Conservation (phyloP, 1,140 invertebrate genomes). For the Rhyacophila brunnea region DNA sequence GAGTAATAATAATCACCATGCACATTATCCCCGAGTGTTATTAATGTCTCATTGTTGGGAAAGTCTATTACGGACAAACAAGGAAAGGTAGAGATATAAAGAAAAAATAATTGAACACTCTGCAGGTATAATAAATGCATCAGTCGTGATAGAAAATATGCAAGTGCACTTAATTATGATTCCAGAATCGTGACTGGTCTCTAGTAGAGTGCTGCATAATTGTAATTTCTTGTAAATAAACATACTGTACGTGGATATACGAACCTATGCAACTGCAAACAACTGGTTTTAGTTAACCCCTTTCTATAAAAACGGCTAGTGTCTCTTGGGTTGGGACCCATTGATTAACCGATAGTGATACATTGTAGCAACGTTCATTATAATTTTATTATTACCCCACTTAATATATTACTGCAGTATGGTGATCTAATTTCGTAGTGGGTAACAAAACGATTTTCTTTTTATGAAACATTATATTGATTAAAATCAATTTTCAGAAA, state of each 20-base stretch:
- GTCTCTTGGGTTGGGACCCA: too few species aligned
- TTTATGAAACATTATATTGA: too few species aligned
- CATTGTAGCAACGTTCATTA: too few species aligned
- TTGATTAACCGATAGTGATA: too few species aligned
- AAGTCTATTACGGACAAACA: conserved; percentile 9
- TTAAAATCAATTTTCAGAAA: too few species aligned
- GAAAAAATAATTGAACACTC: conserved; percentile 1
- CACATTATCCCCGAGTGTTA: not conserved
- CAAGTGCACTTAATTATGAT: conserved; percentile 34
- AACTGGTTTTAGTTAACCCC: too few species aligned
- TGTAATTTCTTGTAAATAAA: conserved; percentile 33
- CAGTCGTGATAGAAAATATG: conserved; percentile 33
- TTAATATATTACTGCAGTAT: too few species aligned
- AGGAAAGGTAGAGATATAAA: not conserved
- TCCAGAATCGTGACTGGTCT: conserved; percentile 32
- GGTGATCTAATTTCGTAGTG: too few species aligned
- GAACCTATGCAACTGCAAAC: too few species aligned
- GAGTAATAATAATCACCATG: not conserved
- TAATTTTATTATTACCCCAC: too few species aligned
- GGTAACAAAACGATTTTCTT: too few species aligned
- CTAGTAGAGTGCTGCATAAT: conserved; percentile 23
- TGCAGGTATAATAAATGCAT: conserved; percentile 8
- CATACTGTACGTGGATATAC: not conserved
- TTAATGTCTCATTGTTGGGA: conserved; percentile 21
- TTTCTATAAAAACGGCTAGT: too few species aligned